Evolutionary conservation across 2,888 invertebrate genomes (phyloP), one percentile per base, ranked within the genome.

Genomic region (Aphidoletes aphidimyza): DNA sequence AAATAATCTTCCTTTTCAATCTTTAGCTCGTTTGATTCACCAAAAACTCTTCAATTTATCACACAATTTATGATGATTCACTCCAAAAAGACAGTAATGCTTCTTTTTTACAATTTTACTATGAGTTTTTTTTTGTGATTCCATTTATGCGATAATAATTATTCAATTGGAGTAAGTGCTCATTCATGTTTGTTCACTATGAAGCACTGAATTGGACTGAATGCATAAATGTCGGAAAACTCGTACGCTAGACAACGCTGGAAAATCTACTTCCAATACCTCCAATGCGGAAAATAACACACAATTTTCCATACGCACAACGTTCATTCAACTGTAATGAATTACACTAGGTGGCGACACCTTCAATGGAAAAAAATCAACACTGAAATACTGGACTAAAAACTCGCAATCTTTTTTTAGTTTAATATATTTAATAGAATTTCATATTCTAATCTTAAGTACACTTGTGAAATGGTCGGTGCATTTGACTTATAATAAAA

Each of bases 141-240:
- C n/a, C n/a, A 30, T 34, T 30, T 69, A n/a, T 26, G 22, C 69
- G 69, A 69, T 69, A 69, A 69, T 34, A 0, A 30, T 2, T 9
- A 42, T 9, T 11, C 0, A 14, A 30, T 5, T 69, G 30, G 69
- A 69, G 69, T 69, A 30, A 69, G 34, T 69, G 69, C 34, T 30
- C 34, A 34, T 69, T 69, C 69, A 69, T 69, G 69, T 69, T 69
- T 69, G 69, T 69, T 69, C 69, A 30, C 69, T 14, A 69, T 69
- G 69, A 69, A 69, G 69, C 69, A 69, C 30, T 69, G 69, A 6
- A 17, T 69, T 69, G 14, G 30, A 69, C 69, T 69, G 69, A 69
- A 69, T 69, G 69, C 30, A 34, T n/a, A 69, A 69, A 69, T 69
- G 69, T 69, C 69, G 69, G 69, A 69, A 69, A 69, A 69, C 34